Conservation (phyloP, 2,888 invertebrate genomes). For the Dryococelus australis region DNA sequence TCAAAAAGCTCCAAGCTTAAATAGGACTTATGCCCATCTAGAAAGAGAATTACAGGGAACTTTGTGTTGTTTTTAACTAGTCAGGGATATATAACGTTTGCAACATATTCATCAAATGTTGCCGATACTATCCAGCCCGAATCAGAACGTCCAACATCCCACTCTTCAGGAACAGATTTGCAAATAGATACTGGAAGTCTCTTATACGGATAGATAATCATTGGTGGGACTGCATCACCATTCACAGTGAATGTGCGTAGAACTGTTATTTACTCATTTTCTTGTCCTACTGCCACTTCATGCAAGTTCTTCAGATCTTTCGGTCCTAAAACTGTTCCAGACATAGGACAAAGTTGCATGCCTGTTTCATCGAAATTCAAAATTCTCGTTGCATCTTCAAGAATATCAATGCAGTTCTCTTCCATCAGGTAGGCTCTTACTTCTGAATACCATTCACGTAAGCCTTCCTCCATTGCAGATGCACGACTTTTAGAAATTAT, state of each 20-base stretch:
- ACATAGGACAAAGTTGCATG: constrained; percentile 53
- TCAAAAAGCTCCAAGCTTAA: too few relatives aligned
- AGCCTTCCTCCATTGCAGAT: background rate
- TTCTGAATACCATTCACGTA: constrained; percentile 2
- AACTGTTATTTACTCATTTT: constrained; percentile 57
- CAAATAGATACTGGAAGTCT: constrained; percentile 50
- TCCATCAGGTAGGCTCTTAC: background rate
- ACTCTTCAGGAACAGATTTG: constrained; percentile 24
- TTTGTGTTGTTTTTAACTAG: background rate
- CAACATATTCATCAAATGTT: constrained; percentile 3
- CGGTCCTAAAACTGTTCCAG: constrained; percentile 48
- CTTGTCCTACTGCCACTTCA: constrained; percentile 30
- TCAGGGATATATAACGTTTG: constrained; percentile 23
- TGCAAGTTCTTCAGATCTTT: constrained; percentile 31
- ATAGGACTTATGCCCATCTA: constrained; percentile 19
- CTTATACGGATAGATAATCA: constrained; percentile 55
- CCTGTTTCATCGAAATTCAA: constrained; percentile 55
- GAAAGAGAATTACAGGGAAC: constrained; percentile 16
- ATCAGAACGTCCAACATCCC: constrained; percentile 12
- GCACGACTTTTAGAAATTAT: background rate
- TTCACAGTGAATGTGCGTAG: constrained; percentile 56
- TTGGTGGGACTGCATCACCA: constrained; percentile 53
- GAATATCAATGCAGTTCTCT: constrained; percentile 43
- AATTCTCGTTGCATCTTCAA: constrained; percentile 52
- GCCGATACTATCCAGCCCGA: background rate